phyloP scores from a whole-genome alignment of 2,797 vertebrate genomes.

The Urocyon cinereoargenteus region DNA sequence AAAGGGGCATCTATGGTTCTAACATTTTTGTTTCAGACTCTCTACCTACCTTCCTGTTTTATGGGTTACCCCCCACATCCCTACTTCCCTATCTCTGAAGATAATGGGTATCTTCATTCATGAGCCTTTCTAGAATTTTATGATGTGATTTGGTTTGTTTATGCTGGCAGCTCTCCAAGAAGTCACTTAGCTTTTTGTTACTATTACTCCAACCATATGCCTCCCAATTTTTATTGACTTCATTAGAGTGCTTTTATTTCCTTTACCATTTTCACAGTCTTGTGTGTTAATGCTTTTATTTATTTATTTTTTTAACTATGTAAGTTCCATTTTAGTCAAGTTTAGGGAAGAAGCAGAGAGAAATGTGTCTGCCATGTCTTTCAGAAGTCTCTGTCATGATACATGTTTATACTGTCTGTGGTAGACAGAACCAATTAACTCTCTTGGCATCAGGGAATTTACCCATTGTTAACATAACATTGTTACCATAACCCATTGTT shows the following conservation, averaged over 20 bases:
- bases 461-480: not conserved
- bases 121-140: constrained; percentile 6
- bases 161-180: constrained; percentile 25
- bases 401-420: not conserved
- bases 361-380: not conserved
- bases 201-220: not conserved
- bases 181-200: constrained; percentile 56
- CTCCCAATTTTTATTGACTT: constrained; percentile 36
- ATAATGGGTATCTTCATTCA: not conserved
- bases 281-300: constrained; percentile 26
- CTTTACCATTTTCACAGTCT: constrained; percentile 56
- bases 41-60: not conserved
- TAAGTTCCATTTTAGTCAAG: not conserved
- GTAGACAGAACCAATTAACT: not conserved
- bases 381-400: not conserved
- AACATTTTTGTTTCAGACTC: not conserved
- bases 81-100: not conserved
- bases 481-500: no score
- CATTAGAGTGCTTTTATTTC: constrained; percentile 47
- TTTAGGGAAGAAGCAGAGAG: not conserved
- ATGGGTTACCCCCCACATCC: not conserved
- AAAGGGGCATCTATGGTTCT: not conserved
- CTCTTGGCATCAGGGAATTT: not conserved
- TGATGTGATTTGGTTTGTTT: not conserved
- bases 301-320: not conserved